These are phyloP conservation scores for Synanthedon tipuliformis DNA, from an alignment of 2,888 invertebrate species.

Conservation along the genomic window DNA sequence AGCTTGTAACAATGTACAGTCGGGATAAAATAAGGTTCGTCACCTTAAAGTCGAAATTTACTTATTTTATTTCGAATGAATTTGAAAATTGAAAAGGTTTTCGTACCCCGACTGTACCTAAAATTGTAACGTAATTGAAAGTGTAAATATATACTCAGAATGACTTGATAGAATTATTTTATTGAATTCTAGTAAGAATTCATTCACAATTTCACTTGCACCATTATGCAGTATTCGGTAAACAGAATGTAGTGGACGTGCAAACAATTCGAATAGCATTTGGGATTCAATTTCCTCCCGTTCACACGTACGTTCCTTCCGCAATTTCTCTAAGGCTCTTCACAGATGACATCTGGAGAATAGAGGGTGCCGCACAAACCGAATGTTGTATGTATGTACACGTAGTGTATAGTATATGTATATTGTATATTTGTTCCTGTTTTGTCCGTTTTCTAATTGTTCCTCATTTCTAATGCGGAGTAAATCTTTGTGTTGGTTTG, in stretches of 20 bases:
- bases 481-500: conserved; percentile 1
- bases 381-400: background rate
- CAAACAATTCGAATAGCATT: conserved; percentile 16
- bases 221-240: background rate
- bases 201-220: background rate
- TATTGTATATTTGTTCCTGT: background rate
- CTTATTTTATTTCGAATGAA: too few species aligned
- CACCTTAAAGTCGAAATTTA: too few species aligned
- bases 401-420: background rate
- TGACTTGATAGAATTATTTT: too few species aligned
- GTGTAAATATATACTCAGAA: too few species aligned
- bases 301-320: conserved; percentile 23
- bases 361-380: background rate
- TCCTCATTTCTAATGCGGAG: background rate
- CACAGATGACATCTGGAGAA: conserved; percentile 6
- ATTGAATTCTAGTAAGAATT: background rate
- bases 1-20: too few species aligned
- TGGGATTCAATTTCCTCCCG: conserved; percentile 31
- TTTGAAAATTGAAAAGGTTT: too few species aligned
- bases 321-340: conserved; percentile 16
- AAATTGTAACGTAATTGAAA: too few species aligned
- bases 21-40: too few species aligned
- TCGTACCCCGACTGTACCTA: too few species aligned
- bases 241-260: background rate
- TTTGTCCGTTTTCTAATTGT: conserved; percentile 1